Evolutionary conservation across 2,113 vertebrate genomes (phyloP), one percentile per base, ranked within the genome.

Genomic region (Pycnonotus jocosus): DNA sequence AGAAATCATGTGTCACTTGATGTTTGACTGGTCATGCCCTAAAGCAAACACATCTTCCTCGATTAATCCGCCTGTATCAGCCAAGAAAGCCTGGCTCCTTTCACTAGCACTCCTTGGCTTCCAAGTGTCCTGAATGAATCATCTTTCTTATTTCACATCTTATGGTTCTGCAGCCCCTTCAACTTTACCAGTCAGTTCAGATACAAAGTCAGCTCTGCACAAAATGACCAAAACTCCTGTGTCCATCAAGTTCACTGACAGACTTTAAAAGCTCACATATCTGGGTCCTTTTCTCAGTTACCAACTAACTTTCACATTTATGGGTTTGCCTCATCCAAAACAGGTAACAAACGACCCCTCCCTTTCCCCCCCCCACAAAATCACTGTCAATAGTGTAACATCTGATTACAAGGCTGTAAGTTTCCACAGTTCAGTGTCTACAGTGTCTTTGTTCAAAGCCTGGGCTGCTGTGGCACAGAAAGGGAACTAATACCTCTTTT

Each of bases 41-140:
- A 90, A 93, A 96, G 85, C 74, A 95, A 96, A 94, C 79, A 91
- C 11, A 76, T 89, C 70, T 91, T 84, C 62, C 81, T 95, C 15
- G 0, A 93, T 73, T 80, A 90, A 88, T 37, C 33, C 0, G 3
- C n/a, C 42, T 62, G 6, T 30, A 83, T 61, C 35, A 80, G 47
- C 85, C 84, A 95, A 90, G 81, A 94, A 90, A 89, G 54, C 50
- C 84, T 80, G 90, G 58, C 81, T 93, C 51, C 86, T 81, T 74
- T 74, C 60, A 70, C 40, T 48, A 60, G 61, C 57, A 70, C 64
- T 86, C 45, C 64, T 62, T 73, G 47, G 61, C 71, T 93, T 95
- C 73, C 78, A 92, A 94, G 35, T 16, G 21, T 81, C 64, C 71
- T 14, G 35, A 81, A 93, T 83, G 38, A 95, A 97, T 92, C 57